phyloP scores from a whole-genome alignment of 2,888 invertebrate species.

The Nasonia oneida region DNA sequence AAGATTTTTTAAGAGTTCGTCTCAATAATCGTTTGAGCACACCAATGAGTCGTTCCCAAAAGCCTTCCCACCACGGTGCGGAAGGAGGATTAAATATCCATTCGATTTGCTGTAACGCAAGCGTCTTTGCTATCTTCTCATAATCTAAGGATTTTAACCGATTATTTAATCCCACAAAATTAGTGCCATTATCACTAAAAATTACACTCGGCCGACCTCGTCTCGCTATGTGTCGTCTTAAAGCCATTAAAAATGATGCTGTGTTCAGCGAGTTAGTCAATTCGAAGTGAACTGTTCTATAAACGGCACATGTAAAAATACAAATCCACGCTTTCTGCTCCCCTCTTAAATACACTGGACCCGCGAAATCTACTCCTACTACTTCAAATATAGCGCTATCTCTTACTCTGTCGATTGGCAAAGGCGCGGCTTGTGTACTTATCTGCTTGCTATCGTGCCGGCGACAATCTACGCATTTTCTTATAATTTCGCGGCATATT shows the following conservation, averaged over 20 bases:
- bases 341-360: conserved; percentile 69
- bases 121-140: background rate
- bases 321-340: conserved; percentile 68
- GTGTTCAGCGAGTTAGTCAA: background rate
- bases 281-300: conserved; percentile 73
- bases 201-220: background rate
- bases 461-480: background rate
- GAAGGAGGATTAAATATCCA: conserved; percentile 50
- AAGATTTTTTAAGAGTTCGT: background rate
- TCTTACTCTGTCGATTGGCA: conserved; percentile 54
- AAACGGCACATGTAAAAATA: conserved; percentile 74
- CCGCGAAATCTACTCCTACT: conserved; percentile 71
- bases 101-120: conserved; percentile 22
- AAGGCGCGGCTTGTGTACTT: background rate
- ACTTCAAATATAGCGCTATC: conserved; percentile 65
- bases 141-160: conserved; percentile 24
- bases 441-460: background rate
- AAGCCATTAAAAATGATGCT: background rate
- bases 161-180: conserved; percentile 42
- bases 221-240: background rate
- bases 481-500: background rate
- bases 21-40: background rate
- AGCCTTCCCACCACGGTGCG: conserved; percentile 7
- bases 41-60: conserved; percentile 6
- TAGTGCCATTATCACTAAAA: conserved; percentile 35